A percentile compares a stretch with the other conserved stretches of the same genome.
These are phyloP conservation scores for Sebastes oblongus DNA, from an alignment of 2,797 vertebrate species.

Conservation along the genomic window DNA sequence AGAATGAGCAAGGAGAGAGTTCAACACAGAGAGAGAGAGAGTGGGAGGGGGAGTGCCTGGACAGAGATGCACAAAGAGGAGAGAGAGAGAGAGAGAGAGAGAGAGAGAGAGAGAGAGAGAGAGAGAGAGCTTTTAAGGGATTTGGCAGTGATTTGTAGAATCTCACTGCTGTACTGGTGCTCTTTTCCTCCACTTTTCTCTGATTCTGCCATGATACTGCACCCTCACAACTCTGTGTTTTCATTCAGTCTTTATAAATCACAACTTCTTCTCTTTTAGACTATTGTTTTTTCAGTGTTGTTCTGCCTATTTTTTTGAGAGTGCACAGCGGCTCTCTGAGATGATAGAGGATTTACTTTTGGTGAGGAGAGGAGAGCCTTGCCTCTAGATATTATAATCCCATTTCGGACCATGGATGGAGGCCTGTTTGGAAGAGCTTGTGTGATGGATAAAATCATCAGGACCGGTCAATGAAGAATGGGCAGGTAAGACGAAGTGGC, in stretches of 20 bases:
- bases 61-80: conserved; percentile 57
- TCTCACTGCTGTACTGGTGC: conserved; percentile 77
- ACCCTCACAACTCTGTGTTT: conserved; percentile 43
- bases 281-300: conserved; percentile 10
- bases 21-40: conserved; percentile 43
- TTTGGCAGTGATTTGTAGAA: conserved; percentile 85
- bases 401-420: conserved; percentile 55
- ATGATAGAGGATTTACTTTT: conserved; percentile 70
- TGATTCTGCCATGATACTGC: conserved; percentile 54
- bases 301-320: conserved; percentile 38
- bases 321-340: conserved; percentile 50
- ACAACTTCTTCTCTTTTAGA: background rate
- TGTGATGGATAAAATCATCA: conserved; percentile 57
- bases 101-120: conserved; percentile 36
- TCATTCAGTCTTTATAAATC: conserved; percentile 30
- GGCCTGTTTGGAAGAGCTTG: conserved; percentile 33
- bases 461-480: conserved; percentile 69
- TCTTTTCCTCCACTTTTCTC: conserved; percentile 61
- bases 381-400: conserved; percentile 49
- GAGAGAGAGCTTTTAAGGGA: conserved; percentile 82
- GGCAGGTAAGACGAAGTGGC: conserved; percentile 59
- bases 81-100: conserved; percentile 59
- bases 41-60: conserved; percentile 33
- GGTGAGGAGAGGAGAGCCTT: conserved; percentile 45
- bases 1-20: conserved; percentile 62